Percentiles rank a stretch among this genome's conserved stretches.
Evolutionary conservation across 1,140 invertebrate species (phyloP).

Genomic region (Panonychus citri): DNA sequence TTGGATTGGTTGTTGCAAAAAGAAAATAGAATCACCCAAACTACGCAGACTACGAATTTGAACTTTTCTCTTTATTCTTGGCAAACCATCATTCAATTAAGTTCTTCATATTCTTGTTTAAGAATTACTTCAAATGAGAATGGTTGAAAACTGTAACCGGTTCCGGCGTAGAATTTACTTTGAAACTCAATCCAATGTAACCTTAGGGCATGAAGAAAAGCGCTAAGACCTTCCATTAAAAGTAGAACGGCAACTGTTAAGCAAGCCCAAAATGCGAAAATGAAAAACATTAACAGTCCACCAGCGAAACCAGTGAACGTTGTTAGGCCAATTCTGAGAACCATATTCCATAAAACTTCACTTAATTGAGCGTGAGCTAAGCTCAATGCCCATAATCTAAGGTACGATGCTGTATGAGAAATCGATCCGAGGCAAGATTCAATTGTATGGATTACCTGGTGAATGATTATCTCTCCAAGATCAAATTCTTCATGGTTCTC

Average conservation of each 20-base stretch:
- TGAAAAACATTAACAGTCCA: slow-evolving; percentile 42
- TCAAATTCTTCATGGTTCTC: slow-evolving; percentile 41
- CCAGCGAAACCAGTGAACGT: slow-evolving; percentile 21
- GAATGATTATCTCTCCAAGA: slow-evolving; percentile 65
- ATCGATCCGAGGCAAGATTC: slow-evolving; percentile 86
- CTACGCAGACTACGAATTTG: no score
- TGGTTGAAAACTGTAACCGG: slow-evolving; percentile 23
- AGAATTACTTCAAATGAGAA: slow-evolving; percentile 15
- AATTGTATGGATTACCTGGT: slow-evolving; percentile 83
- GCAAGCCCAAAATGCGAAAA: slow-evolving; percentile 59
- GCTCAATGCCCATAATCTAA: slow-evolving; percentile 80
- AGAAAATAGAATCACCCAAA: no score
- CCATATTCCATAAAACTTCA: slow-evolving; percentile 40
- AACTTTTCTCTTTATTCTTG: no score
- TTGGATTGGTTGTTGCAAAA: no score
- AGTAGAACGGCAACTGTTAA: slow-evolving; percentile 67
- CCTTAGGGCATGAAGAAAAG: slow-evolving; percentile 87
- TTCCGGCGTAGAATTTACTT: slow-evolving; percentile 25
- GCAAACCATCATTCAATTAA: no score
- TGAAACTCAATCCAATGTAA: slow-evolving; percentile 75
- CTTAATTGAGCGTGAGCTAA: slow-evolving; percentile 83
- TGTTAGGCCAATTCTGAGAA: slow-evolving; percentile 7
- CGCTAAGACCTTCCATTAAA: slow-evolving; percentile 88
- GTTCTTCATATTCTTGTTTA: background rate
- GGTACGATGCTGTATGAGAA: slow-evolving; percentile 82